Evolutionary conservation across 2,113 vertebrate species (phyloP).

Genomic region (Mirza zaza): DNA sequence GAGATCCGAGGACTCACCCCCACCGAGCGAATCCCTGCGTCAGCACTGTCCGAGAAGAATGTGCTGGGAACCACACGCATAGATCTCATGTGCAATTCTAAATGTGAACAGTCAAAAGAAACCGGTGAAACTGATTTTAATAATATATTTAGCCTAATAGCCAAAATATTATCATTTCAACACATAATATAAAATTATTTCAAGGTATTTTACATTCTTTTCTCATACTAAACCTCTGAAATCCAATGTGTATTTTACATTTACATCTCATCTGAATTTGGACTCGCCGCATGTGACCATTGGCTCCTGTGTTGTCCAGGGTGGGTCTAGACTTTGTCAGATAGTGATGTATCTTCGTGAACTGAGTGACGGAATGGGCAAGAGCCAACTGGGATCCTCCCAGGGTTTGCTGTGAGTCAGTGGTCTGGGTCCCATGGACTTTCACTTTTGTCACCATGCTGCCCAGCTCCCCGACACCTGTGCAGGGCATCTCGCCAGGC

Average conservation of each 20-base stretch:
- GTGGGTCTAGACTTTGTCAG: background rate
- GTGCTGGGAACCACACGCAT: background rate
- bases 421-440: background rate
- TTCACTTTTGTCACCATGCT: background rate
- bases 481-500: background rate
- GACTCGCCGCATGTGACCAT: background rate
- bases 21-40: background rate
- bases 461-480: background rate
- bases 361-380: background rate
- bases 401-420: background rate
- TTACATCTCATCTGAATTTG: background rate
- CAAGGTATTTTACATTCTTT: background rate
- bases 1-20: background rate
- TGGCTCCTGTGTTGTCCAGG: background rate
- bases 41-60: background rate
- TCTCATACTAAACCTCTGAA: background rate
- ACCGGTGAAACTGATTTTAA: background rate
- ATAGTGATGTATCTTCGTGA: background rate
- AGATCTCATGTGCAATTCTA: background rate
- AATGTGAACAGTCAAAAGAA: background rate
- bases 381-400: background rate
- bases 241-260: background rate
- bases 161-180: slow-evolving; percentile 16
- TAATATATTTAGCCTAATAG: background rate
- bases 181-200: background rate